Percentiles rank a stretch among this genome's conserved stretches.
These are phyloP conservation scores for Phoxinus phoxinus DNA, from an alignment of 2,113 vertebrate species.

Conservation along the genomic window DNA sequence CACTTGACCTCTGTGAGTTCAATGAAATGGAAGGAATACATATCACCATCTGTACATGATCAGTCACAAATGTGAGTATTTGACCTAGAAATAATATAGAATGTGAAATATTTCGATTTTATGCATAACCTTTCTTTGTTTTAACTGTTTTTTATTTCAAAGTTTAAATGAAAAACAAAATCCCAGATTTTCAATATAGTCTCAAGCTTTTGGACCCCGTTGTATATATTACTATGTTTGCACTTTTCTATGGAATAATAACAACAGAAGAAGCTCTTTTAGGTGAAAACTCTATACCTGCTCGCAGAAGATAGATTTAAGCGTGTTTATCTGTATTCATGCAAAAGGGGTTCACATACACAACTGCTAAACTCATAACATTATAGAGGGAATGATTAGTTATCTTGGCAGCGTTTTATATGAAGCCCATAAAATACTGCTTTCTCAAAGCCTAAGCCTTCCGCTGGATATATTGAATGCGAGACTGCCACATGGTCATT, in stretches of 20 bases:
- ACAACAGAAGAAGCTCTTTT: not conserved
- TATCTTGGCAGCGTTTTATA: conserved; percentile 9
- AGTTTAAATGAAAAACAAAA: not conserved
- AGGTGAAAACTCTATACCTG: not conserved
- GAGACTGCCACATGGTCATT: conserved; percentile 25
- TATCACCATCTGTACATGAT: not conserved
- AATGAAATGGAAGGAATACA: not conserved
- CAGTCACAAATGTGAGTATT: not conserved
- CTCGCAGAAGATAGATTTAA: conserved; percentile 4
- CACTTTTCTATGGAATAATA: not conserved
- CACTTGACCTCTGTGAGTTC: not conserved
- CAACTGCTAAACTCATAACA: conserved; percentile 8
- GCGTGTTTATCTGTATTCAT: conserved; percentile 16
- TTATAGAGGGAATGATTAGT: conserved; percentile 28
- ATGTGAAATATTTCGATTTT: not conserved
- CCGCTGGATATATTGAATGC: conserved; percentile 17
- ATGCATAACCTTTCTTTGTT: not conserved
- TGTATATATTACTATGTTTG: not conserved
- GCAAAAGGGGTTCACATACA: not conserved
- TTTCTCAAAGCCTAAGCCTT: conserved; percentile 34
- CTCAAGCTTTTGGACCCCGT: not conserved
- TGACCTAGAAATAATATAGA: not conserved
- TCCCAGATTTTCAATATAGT: not conserved
- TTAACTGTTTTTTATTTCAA: not conserved
- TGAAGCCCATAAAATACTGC: conserved; percentile 13